Base-by-base conservation (phyloP, 2,888 invertebrate genomes). In the Elysia crispata region DNA sequence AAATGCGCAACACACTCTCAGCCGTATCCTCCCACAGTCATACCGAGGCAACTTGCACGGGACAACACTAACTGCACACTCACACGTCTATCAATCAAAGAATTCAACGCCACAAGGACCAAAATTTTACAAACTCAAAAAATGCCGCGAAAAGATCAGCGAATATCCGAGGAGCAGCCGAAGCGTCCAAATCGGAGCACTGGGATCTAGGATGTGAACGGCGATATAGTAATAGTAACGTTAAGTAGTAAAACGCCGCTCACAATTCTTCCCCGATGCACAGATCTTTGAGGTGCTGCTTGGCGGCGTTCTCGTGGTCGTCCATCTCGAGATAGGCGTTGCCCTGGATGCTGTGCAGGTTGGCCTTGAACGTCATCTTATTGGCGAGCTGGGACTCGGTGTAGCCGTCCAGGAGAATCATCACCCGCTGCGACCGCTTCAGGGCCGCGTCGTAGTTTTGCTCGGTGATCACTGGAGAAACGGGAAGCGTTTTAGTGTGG, bases 371-470 rank as follows among this genome's bases (percentile, higher is more conserved):
- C 66, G 89, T 88, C 70, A 85, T 83, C 83, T 86, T 88, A 81
- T 91, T 90, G 30, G 86, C 83, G 54, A 90, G 81, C 33, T 90
- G 87, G 8, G 85, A 83, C 25, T 89, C 89, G 0, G 85, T 83
- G 81, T 85, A 87, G 50, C 83, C 84, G 73, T 91, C 88, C 0
- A 92, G 87, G 28, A 86, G 84, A 67, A 87, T 88, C 80, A 92
- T 82, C 18, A 88, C 84, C 50, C 87, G 87, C 79, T 89, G 87
- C 33, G 90, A 87, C 67, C 86, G 85, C 76, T 90, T 87, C 79
- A 92, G 82, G 83, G 90, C 89, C 30, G 88, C 87, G 69, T 88
- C 85, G 81, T 88, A 89, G 72, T 87, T 85, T 8, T 90, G 90
- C 25, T 87, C 85, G 13, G 86, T 82, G 79, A 90, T 90, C 54